phyloP scores from a whole-genome alignment of 2,888 invertebrate genomes.

The Pachymerium ferrugineum region DNA sequence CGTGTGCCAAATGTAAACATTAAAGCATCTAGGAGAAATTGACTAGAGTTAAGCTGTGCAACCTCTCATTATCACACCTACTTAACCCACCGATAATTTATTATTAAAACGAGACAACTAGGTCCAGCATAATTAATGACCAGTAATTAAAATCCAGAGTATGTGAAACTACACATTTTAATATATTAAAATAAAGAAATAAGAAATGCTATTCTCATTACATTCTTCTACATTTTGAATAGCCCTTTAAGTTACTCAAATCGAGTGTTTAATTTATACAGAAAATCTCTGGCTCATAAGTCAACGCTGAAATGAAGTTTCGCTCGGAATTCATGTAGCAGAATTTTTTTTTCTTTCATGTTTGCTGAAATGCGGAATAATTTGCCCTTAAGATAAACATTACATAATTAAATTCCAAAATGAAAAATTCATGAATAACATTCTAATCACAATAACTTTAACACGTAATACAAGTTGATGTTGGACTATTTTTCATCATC shows the following conservation, averaged over 20 bases:
- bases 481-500: neutral
- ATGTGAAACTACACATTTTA: no score
- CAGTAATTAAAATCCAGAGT: neutral
- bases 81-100: conserved; percentile 12
- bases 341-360: no score
- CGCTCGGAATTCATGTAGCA: no score
- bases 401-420: neutral
- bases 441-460: neutral
- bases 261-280: no score
- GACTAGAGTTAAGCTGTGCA: conserved; percentile 15
- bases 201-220: no score
- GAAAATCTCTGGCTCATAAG: no score
- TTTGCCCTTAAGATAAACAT: neutral
- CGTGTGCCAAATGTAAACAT: neutral
- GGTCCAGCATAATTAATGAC: neutral
- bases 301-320: no score
- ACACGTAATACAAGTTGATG: neutral
- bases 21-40: conserved; percentile 1
- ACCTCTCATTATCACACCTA: conserved; percentile 9
- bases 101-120: conserved; percentile 18
- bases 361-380: no score
- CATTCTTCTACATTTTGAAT: no score
- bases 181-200: no score
- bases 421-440: neutral
- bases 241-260: no score